These are phyloP conservation scores for Trachurus trachurus DNA, from an alignment of 2,797 vertebrate species.

Conservation along the genomic window DNA sequence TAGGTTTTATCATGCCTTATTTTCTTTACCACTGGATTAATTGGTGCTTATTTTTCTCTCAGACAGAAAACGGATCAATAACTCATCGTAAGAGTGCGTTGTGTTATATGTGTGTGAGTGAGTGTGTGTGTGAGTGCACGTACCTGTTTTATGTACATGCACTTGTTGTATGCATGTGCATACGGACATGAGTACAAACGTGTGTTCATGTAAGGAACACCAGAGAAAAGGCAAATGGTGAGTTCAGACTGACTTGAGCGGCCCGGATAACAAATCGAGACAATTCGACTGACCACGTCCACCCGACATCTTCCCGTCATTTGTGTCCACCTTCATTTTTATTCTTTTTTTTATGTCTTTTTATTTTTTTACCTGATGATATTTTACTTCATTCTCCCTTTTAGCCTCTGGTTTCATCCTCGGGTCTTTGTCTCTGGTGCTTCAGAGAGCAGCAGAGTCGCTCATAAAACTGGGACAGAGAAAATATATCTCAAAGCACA, in stretches of 20 bases:
- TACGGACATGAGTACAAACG: slow-evolving; percentile 37
- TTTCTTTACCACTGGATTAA: slow-evolving; percentile 76
- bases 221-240: slow-evolving; percentile 68
- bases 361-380: slow-evolving; percentile 4
- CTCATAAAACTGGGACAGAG: slow-evolving; percentile 79
- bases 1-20: slow-evolving; percentile 66
- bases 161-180: slow-evolving; percentile 71
- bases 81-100: slow-evolving; percentile 63
- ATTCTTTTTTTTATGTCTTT: slow-evolving; percentile 37
- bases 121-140: background rate
- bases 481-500: slow-evolving; percentile 71
- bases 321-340: slow-evolving; percentile 57
- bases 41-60: slow-evolving; percentile 56
- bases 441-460: slow-evolving; percentile 66
- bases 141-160: slow-evolving; percentile 53
- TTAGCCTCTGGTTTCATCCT: slow-evolving; percentile 59
- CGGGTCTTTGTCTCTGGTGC: slow-evolving; percentile 70
- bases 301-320: slow-evolving; percentile 65
- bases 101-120: slow-evolving; percentile 18
- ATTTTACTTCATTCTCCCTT: slow-evolving; percentile 50
- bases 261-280: slow-evolving; percentile 60
- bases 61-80: slow-evolving; percentile 77
- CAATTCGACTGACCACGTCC: slow-evolving; percentile 44
- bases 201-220: slow-evolving; percentile 60
- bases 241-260: slow-evolving; percentile 66